phyloP scores from a whole-genome alignment of 2,888 invertebrate species.

The Venusia cambrica region DNA sequence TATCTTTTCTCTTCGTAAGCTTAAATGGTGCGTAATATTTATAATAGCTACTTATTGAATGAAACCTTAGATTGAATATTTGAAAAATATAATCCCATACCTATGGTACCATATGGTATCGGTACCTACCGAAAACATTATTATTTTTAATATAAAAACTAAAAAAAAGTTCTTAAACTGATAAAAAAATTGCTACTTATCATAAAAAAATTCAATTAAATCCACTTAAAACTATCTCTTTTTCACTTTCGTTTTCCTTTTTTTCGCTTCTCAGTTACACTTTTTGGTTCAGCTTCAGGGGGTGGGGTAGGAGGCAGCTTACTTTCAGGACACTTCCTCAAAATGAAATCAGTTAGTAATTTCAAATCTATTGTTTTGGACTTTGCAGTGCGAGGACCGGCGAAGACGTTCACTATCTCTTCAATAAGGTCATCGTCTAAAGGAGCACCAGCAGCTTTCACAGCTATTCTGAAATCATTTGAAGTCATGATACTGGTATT shows the following conservation, averaged over 20 bases:
- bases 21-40: too few relatives aligned
- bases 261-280: neutral
- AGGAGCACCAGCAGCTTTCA: slow-evolving; percentile 32
- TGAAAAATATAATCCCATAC: too few relatives aligned
- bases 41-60: too few relatives aligned
- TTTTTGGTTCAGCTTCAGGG: slow-evolving; percentile 33
- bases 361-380: slow-evolving; percentile 43
- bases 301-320: slow-evolving; percentile 52
- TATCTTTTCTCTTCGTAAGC: too few relatives aligned
- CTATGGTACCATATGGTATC: too few relatives aligned
- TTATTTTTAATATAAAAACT: too few relatives aligned
- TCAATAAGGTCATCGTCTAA: slow-evolving; percentile 47
- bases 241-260: slow-evolving; percentile 19
- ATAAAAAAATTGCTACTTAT: too few relatives aligned
- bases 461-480: slow-evolving; percentile 37
- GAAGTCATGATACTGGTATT: slow-evolving; percentile 31
- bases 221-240: slow-evolving; percentile 8
- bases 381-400: slow-evolving; percentile 42
- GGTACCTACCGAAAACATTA: too few relatives aligned
- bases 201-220: too few relatives aligned
- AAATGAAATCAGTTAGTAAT: slow-evolving; percentile 46
- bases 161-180: too few relatives aligned
- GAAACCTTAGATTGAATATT: too few relatives aligned
- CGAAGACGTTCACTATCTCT: slow-evolving; percentile 42
- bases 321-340: slow-evolving; percentile 57